Evolutionary conservation across 2,113 vertebrate genomes (phyloP).

Genomic region (Candoia aspera): DNA sequence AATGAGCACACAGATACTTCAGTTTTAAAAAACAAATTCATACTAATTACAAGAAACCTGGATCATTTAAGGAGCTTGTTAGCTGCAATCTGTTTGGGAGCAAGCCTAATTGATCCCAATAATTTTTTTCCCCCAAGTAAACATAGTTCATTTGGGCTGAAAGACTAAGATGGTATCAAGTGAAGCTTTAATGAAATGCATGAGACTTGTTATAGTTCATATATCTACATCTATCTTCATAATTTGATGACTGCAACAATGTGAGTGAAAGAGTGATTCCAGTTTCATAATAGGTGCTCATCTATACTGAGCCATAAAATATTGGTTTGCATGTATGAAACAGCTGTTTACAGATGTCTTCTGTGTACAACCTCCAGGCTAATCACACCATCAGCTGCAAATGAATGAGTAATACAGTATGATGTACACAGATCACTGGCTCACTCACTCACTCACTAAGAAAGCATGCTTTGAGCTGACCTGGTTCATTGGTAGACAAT

Average conservation of each 20-base stretch:
- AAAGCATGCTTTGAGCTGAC: neutral
- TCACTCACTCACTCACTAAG: neutral
- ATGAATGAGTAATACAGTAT: neutral
- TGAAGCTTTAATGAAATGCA: neutral
- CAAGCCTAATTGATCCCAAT: neutral
- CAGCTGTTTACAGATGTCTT: neutral
- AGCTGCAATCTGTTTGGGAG: neutral
- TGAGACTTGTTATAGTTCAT: neutral
- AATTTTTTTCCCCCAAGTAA: neutral
- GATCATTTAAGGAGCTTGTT: neutral
- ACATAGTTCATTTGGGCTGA: neutral
- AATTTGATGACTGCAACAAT: neutral
- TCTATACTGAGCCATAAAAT: neutral
- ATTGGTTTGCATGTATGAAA: neutral
- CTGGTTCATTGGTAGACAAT: conserved; percentile 18
- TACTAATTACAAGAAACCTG: neutral
- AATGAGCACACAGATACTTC: neutral
- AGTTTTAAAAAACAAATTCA: neutral
- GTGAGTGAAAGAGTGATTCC: neutral
- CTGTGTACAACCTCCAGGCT: neutral
- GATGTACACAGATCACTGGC: neutral
- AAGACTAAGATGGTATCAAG: neutral
- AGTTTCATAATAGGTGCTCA: neutral
- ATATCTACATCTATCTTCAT: neutral
- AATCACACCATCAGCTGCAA: neutral